Base-by-base conservation (phyloP, 1,140 invertebrate species). In the Neodiprion pinetum region DNA sequence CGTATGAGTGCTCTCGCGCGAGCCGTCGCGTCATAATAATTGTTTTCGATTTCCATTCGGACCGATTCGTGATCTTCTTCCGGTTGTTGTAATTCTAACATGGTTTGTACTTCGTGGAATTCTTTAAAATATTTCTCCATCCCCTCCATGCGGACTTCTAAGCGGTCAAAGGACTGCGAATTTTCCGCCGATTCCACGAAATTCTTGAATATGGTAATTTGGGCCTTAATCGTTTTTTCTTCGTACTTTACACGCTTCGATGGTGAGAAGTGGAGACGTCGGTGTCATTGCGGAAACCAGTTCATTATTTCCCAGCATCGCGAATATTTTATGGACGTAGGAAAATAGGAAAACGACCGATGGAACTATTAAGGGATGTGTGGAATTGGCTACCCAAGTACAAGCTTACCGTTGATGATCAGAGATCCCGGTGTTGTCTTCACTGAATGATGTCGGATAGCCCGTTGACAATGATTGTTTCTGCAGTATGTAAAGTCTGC, bases 81-180 rank as follows among this genome's bases (percentile, higher is more conserved):
- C 69, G 67, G 47, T 21, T 69, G 65, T 10, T 50, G 12, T 50
- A 68, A 40, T 28, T 74, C 72, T 4, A 74, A 48, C 53, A 61
- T 4, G 14, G 40, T 23, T 69, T 74, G 72, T 3, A 74, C 69
- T 9, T 48, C 28, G 1, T 74, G 49, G 23, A 74, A 74, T 70
- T 12, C 48, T 53, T 74, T 17, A 74, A 28, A 69, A 17, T 47
- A 7, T 23, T 50, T 70, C 12, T 49, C 14, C 3, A 69, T 4
- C 9, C 66, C 14, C 40, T 74, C 72, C 10, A 48, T 49, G 3
- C 61, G 40, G 14, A 47, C 14, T 67, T 67, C 23, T 3, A 73
- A 7, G 9, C 17, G 8, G 7, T 48, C 47, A 53, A 9, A 53
- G 50, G 17, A 17, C 17, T 53, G 9, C 14, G 50, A 14, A 14